Evolutionary conservation across 1,140 invertebrate species (phyloP).

Genomic region (Diuraphis noxia): DNA sequence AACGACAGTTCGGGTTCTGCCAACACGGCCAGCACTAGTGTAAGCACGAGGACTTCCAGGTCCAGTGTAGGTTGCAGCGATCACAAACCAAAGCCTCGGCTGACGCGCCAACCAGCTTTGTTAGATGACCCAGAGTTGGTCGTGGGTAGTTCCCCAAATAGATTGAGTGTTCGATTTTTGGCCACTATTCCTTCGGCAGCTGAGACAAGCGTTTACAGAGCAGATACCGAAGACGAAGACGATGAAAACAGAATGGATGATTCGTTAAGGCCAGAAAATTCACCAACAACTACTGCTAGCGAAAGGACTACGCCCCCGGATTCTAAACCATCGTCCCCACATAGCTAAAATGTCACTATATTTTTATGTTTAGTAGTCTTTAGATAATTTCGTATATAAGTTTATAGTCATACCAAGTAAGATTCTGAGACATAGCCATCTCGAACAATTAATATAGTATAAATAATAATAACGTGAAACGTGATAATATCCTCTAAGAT

Average conservation of each 20-base stretch:
- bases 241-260: neutral
- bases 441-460: neutral
- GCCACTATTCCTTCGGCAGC: slow-evolving; percentile 81
- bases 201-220: slow-evolving; percentile 73
- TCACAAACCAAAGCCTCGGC: slow-evolving; percentile 67
- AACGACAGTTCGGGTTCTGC: slow-evolving; percentile 87
- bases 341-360: neutral
- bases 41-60: slow-evolving; percentile 75
- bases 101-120: slow-evolving; percentile 74
- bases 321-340: neutral
- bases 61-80: slow-evolving; percentile 65
- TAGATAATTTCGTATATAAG: neutral
- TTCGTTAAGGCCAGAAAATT: neutral
- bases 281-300: neutral
- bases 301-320: neutral
- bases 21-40: slow-evolving; percentile 82
- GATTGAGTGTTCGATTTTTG: slow-evolving; percentile 70
- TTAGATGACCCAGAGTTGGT: slow-evolving; percentile 57
- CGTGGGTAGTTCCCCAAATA: slow-evolving; percentile 57
- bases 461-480: neutral
- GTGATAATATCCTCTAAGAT: slow-evolving; percentile 5
- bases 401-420: slow-evolving; percentile 5
- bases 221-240: slow-evolving; percentile 65
- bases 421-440: neutral
- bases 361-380: neutral